phyloP scores from a whole-genome alignment of 2,113 vertebrate genomes.

The Callipepla californica region DNA sequence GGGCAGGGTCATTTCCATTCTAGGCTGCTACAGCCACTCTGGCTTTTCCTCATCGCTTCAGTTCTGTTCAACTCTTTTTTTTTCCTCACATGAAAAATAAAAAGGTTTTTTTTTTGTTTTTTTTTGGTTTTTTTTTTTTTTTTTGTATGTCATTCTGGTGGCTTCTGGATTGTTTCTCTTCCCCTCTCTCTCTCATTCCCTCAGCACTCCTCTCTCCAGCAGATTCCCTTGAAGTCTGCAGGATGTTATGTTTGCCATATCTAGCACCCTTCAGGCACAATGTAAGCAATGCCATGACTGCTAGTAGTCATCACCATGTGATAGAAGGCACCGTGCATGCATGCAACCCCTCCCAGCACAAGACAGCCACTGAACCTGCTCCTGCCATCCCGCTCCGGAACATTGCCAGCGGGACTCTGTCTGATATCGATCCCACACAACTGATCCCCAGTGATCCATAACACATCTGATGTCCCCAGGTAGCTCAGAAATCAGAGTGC shows the following conservation, averaged over 20 bases:
- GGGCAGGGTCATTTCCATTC: constrained; percentile 38
- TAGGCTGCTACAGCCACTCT: constrained; percentile 82
- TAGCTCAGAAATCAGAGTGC: constrained; percentile 1
- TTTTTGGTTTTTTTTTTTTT: constrained; percentile 76
- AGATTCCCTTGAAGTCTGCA: background rate
- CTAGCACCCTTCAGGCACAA: background rate
- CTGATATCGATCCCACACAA: background rate
- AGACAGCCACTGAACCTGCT: background rate
- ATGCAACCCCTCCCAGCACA: background rate
- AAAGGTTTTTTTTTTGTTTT: constrained; percentile 80
- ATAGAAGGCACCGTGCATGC: background rate
- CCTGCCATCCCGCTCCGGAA: fast-evolving
- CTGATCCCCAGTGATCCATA: constrained; percentile 23
- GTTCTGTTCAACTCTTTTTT: constrained; percentile 82
- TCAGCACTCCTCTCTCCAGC: background rate
- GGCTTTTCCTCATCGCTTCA: constrained; percentile 86
- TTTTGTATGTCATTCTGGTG: constrained; percentile 84
- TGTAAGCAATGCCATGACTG: background rate
- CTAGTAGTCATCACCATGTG: fast-evolving
- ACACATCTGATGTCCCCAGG: background rate
- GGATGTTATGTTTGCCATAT: background rate
- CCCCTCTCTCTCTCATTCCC: background rate
- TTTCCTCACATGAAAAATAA: constrained; percentile 91
- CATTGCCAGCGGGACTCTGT: background rate
- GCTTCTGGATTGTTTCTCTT: constrained; percentile 67